Evolutionary conservation across 1,140 invertebrate species (phyloP).

Genomic region (Bombus huntii): DNA sequence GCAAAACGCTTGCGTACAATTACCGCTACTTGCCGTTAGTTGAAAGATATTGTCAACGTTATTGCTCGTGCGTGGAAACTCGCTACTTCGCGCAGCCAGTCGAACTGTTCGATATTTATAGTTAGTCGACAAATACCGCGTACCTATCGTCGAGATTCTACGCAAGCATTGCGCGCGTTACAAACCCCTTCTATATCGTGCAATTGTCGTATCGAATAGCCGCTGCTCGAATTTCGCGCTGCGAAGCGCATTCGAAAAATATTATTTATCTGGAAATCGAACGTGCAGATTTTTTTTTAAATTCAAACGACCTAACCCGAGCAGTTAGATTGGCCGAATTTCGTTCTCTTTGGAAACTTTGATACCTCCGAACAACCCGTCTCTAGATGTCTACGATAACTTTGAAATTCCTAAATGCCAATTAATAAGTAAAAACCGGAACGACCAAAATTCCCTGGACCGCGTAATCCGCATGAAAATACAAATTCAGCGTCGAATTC

Average conservation of each 20-base stretch:
- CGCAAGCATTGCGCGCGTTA: neutral
- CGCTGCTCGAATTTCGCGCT: neutral
- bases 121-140: neutral
- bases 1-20: neutral
- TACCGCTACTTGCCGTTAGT: neutral
- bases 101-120: neutral
- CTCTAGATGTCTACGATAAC: too few species aligned
- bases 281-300: too few species aligned
- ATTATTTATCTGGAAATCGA: too few species aligned
- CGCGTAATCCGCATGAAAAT: neutral
- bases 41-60: neutral
- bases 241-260: too few species aligned
- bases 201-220: neutral
- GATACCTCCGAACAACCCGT: rapidly evolving
- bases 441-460: too few species aligned
- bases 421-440: too few species aligned
- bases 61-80: neutral
- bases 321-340: too few species aligned
- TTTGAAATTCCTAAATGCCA: too few species aligned
- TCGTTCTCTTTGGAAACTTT: too few species aligned
- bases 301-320: too few species aligned
- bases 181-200: neutral
- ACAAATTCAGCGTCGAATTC: neutral
- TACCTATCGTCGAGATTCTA: neutral
- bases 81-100: neutral